Conservation (phyloP, 2,113 vertebrate species). For the Oncorhynchus keta region DNA sequence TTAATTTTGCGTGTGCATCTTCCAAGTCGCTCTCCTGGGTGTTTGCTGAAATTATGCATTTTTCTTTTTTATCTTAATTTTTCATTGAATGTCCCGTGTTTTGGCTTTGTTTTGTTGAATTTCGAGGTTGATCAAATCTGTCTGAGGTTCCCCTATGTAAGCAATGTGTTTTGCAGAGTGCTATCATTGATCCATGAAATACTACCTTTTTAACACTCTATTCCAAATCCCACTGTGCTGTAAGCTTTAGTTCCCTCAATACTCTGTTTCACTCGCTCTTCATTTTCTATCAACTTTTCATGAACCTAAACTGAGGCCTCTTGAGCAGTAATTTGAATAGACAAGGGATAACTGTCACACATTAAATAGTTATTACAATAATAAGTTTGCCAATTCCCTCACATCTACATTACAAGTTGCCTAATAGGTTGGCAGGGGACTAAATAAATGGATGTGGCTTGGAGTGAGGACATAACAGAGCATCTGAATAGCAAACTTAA, state of each 20-base stretch:
- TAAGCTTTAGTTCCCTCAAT: too few relatives aligned
- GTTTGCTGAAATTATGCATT: slow-evolving; percentile 37
- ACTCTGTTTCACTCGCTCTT: background rate
- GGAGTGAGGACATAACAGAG: too few relatives aligned
- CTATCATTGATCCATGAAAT: background rate
- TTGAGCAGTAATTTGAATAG: background rate
- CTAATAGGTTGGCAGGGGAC: too few relatives aligned
- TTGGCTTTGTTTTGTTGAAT: slow-evolving; percentile 36
- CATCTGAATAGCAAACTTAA: too few relatives aligned
- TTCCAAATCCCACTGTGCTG: too few relatives aligned
- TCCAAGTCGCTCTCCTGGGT: slow-evolving; percentile 44
- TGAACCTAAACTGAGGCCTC: slow-evolving; percentile 2
- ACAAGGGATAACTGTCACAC: too few relatives aligned
- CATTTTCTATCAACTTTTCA: slow-evolving; percentile 1
- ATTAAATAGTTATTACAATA: too few relatives aligned
- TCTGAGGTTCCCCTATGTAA: slow-evolving; percentile 17
- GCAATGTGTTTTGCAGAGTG: slow-evolving; percentile 9
- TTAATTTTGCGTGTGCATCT: slow-evolving; percentile 38
- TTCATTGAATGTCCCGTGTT: slow-evolving; percentile 37
- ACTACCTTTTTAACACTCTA: background rate
- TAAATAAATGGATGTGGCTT: too few relatives aligned
- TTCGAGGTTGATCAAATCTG: slow-evolving; percentile 35
- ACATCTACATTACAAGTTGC: too few relatives aligned
- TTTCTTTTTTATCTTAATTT: slow-evolving; percentile 43
- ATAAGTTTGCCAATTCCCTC: too few relatives aligned